A percentile compares a stretch with the other conserved stretches of the same genome.
Conservation (phyloP, 2,888 invertebrate genomes). For the Tipula lateralis region DNA sequence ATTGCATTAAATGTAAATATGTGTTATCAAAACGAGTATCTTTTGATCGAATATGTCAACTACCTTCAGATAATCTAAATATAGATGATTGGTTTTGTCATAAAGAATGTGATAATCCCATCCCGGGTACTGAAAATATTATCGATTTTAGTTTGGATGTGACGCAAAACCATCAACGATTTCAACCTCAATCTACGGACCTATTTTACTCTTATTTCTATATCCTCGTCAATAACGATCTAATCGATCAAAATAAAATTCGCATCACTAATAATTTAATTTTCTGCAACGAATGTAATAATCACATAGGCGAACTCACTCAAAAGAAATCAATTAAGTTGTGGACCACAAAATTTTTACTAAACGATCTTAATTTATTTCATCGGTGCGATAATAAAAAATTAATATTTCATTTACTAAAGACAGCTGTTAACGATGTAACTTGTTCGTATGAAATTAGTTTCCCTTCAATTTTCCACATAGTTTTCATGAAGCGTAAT, state of each 20-base stretch:
- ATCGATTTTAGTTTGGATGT: not conserved
- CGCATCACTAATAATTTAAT: not conserved
- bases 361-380: not conserved
- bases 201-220: slow-evolving; percentile 25
- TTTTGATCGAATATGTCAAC: slow-evolving; percentile 35
- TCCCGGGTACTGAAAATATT: not conserved
- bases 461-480: not conserved
- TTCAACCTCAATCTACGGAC: not conserved
- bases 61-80: slow-evolving; percentile 36
- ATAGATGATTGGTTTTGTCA: slow-evolving; percentile 37
- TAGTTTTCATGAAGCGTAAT: not conserved
- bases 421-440: not conserved
- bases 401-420: not conserved
- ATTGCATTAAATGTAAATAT: slow-evolving; percentile 34
- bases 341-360: not conserved
- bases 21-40: slow-evolving; percentile 25
- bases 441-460: not conserved
- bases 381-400: not conserved
- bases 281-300: not conserved
- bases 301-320: not conserved
- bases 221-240: not conserved
- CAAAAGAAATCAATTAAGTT: not conserved
- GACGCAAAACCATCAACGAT: not conserved
- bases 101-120: slow-evolving; percentile 31
- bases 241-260: not conserved